A percentile compares a stretch with the other conserved stretches of the same genome.
Conservation (phyloP, 2,888 invertebrate species). For the Sarcophaga carnaria region DNA sequence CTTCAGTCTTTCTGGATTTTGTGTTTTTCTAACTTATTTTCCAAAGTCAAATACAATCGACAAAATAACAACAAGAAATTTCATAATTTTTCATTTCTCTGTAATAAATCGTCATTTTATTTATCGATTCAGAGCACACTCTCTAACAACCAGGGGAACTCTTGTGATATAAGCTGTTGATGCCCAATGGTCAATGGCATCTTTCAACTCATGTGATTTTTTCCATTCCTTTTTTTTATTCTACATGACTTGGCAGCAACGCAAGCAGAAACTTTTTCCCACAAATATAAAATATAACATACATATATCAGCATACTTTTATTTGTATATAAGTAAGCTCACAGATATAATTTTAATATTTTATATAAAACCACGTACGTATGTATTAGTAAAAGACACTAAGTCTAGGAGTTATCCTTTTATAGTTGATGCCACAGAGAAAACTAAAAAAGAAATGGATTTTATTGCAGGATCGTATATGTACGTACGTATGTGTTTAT, state of each 20-base stretch:
- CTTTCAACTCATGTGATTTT: neutral
- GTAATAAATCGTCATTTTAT: constrained; percentile 42
- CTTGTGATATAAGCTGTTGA: constrained; percentile 1
- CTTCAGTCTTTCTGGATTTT: neutral
- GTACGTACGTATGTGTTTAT: constrained; percentile 53
- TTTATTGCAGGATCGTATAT: too few relatives aligned
- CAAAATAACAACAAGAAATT: neutral
- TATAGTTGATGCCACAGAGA: constrained; percentile 2
- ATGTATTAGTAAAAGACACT: constrained; percentile 24
- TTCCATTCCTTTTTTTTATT: constrained; percentile 15
- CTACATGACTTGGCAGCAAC: neutral
- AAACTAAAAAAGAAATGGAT: too few relatives aligned
- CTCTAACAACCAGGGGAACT: neutral
- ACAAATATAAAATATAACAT: constrained; percentile 1
- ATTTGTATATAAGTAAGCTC: neutral
- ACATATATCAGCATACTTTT: neutral
- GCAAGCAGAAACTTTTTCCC: too few relatives aligned
- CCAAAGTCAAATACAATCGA: neutral
- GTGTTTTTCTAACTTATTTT: neutral
- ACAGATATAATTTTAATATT: neutral
- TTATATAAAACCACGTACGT: neutral
- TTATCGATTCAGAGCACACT: constrained; percentile 55
- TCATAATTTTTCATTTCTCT: constrained; percentile 11
- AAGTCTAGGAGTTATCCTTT: constrained; percentile 45
- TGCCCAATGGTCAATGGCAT: constrained; percentile 51